Evolutionary conservation across 2,888 invertebrate species (phyloP).

Genomic region (Scaptomyza reducta): DNA sequence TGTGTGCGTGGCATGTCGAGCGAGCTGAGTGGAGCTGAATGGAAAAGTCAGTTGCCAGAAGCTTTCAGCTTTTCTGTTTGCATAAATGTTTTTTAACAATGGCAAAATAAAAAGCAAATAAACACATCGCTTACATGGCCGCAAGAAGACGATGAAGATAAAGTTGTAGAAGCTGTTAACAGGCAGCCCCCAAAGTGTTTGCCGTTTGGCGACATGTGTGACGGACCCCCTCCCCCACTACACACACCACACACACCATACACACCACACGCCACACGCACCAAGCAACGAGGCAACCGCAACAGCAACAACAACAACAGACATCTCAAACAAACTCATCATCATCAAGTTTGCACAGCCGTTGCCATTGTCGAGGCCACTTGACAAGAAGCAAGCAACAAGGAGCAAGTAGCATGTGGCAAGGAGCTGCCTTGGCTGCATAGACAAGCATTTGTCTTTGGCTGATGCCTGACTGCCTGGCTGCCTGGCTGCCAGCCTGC

Average conservation of each 20-base stretch:
- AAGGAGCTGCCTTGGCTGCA: conserved; percentile 20
- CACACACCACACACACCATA: not conserved
- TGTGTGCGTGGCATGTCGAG: conserved; percentile 37
- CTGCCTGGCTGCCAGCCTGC: not conserved
- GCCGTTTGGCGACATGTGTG: conserved; percentile 68
- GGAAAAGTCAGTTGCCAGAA: conserved; percentile 63
- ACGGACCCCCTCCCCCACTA: not conserved
- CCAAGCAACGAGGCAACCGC: conserved; percentile 6
- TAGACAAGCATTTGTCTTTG: conserved; percentile 67
- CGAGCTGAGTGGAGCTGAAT: conserved; percentile 21
- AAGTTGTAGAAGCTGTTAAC: not conserved
- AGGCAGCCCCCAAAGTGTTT: conserved; percentile 37
- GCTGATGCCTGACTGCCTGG: conserved; percentile 11
- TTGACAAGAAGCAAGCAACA: conserved; percentile 44
- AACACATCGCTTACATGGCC: conserved; percentile 68
- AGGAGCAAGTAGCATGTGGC: conserved; percentile 15
- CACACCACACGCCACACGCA: not conserved
- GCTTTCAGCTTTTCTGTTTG: conserved; percentile 44
- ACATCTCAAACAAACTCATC: conserved; percentile 58
- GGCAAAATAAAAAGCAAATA: conserved; percentile 66
- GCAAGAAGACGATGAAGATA: not conserved
- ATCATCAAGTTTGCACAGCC: conserved; percentile 49
- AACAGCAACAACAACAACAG: conserved; percentile 17
- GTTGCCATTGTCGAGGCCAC: conserved; percentile 53
- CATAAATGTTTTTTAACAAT: conserved; percentile 51